A percentile compares a stretch with the other conserved stretches of the same genome.
These are phyloP conservation scores for Apodemia duryi DNA, from an alignment of 2,888 invertebrate species.

Conservation along the genomic window DNA sequence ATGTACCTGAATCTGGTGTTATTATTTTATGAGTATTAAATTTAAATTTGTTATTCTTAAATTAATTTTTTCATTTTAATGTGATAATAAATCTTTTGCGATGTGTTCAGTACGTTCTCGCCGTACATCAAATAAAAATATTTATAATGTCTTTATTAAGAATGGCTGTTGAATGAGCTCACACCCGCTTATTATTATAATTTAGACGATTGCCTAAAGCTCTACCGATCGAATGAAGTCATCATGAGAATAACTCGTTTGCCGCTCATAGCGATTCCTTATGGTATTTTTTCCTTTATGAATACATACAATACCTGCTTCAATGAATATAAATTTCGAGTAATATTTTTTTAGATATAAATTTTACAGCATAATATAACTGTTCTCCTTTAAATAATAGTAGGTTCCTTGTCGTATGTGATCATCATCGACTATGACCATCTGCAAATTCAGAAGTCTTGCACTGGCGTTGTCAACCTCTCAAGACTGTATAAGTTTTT, in stretches of 20 bases:
- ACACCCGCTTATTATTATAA: conserved; percentile 78
- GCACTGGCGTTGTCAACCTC: no score
- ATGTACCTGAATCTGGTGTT: not conserved
- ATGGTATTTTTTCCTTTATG: conserved; percentile 18
- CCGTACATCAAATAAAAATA: conserved; percentile 65
- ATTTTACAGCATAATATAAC: no score
- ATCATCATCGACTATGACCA: no score
- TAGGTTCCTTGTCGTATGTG: not conserved
- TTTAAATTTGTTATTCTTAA: conserved; percentile 3
- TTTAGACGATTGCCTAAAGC: conserved; percentile 77
- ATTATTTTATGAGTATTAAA: not conserved
- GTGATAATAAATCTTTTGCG: conserved; percentile 4
- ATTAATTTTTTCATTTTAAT: not conserved
- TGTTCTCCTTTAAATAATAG: not conserved
- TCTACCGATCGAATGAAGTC: conserved; percentile 68
- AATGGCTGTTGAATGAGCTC: conserved; percentile 63
- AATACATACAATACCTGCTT: not conserved
- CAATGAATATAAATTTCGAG: no score
- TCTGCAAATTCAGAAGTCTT: no score
- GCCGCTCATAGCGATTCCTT: conserved; percentile 24
- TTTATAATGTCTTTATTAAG: conserved; percentile 79
- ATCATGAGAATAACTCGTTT: conserved; percentile 52
- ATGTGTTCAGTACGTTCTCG: conserved; percentile 35
- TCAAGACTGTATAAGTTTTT: no score
- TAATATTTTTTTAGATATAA: no score